Base-by-base conservation (phyloP, 2,888 invertebrate genomes). In the Xiphydria camelus region DNA sequence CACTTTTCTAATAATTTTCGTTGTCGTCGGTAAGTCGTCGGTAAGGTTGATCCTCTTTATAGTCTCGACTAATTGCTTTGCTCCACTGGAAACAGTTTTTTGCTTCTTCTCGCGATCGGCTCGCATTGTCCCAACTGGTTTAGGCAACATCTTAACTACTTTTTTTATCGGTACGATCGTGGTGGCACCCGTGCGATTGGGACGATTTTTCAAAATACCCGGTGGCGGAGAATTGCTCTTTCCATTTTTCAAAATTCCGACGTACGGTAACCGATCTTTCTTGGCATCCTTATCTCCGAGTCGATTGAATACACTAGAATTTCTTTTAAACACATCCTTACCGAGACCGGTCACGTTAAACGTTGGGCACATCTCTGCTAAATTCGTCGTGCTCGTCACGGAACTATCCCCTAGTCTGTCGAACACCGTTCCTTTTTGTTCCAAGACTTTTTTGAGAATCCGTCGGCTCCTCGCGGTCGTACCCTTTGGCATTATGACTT, bases 401-500 rank as follows among this genome's bases (percentile, higher is more conserved):
- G 73, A 74, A 49, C 78, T 78, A 22, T 78, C 78, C 7, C 81
- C 81, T 25, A 81, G 64, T 48, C 81, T 73, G 25, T 78, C 77
- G 57, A 81, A 81, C n/a, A 81, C 80, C 9, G 79, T 79, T 49
- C 70, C 64, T 41, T 77, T 76, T 38, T 66, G 67, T 12, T 75
- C 71, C 2, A 53, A 14, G 0, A 61, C 51, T 45, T 76, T 73
- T 22, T 75, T 72, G 10, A 77, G 43, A 43, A 77, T 68, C 41
- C 76, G 73, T 46, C 72, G 73, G 51, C 76, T 77, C 51, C 73
- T 74, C 2, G 68, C 60, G 0, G 76, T 77, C 4, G 74, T 71
- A 10, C 76, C 77, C 42, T 75, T 70, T 2, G 80, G 79, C 75
- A 79, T 75, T 41, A 73, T 75, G 2, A 80, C 70, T 34, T 77